Conservation (phyloP, 2,113 vertebrate species). For the Natator depressus region DNA sequence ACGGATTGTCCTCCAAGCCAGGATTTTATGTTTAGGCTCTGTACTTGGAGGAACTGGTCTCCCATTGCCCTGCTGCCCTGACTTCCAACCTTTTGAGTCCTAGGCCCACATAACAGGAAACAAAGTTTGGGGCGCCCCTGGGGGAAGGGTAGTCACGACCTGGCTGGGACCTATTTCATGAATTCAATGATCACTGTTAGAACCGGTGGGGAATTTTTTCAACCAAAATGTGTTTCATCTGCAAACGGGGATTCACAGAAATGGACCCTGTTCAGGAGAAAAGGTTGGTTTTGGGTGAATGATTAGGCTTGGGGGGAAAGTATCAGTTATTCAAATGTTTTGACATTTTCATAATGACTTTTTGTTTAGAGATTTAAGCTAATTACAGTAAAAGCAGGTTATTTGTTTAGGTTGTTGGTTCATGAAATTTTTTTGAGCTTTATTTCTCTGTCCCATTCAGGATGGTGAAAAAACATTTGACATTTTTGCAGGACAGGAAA, state of each 20-base stretch:
- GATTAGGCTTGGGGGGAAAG: too few species aligned
- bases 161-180: not conserved
- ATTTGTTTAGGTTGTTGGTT: not conserved
- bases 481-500: rapidly evolving
- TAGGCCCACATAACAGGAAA: not conserved
- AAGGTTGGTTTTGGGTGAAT: too few species aligned
- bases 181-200: not conserved
- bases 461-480: not conserved
- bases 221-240: too few species aligned
- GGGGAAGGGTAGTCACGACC: too few species aligned
- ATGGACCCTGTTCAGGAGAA: too few species aligned
- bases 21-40: rapidly evolving
- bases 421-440: not conserved
- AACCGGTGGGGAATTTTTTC: not conserved
- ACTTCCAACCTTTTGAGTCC: too few species aligned
- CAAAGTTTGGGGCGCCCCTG: not conserved
- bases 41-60: rapidly evolving
- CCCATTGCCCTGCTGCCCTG: rapidly evolving
- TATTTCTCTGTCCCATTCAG: not conserved
- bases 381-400: not conserved
- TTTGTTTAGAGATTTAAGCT: not conserved
- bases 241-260: not conserved
- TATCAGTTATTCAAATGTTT: too few species aligned
- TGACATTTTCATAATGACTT: not conserved
- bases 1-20: not conserved